Evolutionary conservation across 2,113 vertebrate species (phyloP).

Genomic region (Archilochus colubris): DNA sequence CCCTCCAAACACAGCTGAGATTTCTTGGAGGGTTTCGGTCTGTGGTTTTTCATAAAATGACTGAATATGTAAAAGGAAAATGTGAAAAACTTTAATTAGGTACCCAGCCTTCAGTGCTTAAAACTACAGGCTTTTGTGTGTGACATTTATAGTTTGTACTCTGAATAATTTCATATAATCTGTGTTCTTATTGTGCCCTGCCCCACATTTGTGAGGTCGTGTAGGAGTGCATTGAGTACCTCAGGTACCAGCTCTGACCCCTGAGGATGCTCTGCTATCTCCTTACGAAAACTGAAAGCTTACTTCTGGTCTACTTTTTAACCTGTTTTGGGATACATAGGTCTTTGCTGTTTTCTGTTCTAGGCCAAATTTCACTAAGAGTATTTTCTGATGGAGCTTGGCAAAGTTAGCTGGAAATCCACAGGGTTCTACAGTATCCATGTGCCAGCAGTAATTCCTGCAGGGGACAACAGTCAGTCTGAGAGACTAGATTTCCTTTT

Average conservation of each 20-base stretch:
- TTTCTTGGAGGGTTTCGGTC: not conserved
- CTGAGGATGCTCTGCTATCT: not conserved
- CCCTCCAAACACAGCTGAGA: not conserved
- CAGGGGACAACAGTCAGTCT: not conserved
- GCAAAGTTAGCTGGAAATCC: not conserved
- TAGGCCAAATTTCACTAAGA: not conserved
- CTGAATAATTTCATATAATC: not conserved
- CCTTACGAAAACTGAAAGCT: not conserved
- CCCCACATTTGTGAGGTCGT: fast-evolving
- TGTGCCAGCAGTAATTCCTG: not conserved
- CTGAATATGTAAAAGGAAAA: not conserved
- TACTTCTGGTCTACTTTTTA: not conserved
- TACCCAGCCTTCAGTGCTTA: not conserved
- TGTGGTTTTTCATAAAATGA: not conserved
- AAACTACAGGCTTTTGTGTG: not conserved
- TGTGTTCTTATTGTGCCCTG: not conserved
- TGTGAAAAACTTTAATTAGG: not conserved
- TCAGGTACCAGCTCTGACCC: not conserved
- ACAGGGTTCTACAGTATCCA: fast-evolving
- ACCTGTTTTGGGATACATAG: not conserved
- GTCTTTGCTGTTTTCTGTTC: fast-evolving
- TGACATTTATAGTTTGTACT: not conserved
- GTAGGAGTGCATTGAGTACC: fast-evolving
- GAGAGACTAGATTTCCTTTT: not conserved
- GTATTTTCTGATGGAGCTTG: not conserved